Percentiles rank a stretch among this genome's conserved stretches.
phyloP scores from a whole-genome alignment of 1,140 invertebrate species.

The Thaumatotibia leucotreta region DNA sequence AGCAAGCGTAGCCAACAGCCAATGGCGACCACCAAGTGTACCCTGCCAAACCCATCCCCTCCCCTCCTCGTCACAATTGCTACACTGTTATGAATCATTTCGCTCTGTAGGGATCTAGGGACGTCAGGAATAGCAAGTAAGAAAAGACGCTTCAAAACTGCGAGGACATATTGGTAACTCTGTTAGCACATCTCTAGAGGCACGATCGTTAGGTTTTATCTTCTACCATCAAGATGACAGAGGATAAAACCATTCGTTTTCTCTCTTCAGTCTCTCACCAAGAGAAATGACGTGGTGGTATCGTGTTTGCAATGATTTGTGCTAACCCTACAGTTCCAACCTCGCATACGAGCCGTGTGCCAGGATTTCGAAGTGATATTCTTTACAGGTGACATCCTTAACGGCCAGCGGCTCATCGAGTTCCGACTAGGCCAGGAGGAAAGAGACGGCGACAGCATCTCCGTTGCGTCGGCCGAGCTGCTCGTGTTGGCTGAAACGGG shows the following conservation, averaged over 20 bases:
- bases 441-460: constrained; percentile 77
- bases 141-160: background rate
- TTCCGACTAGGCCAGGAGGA: constrained; percentile 83
- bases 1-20: constrained; percentile 58
- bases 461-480: constrained; percentile 85
- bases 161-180: background rate
- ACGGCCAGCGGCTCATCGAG: constrained; percentile 90
- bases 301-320: background rate
- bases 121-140: background rate
- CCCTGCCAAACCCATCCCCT: constrained; percentile 25
- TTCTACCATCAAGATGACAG: background rate
- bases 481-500: constrained; percentile 83
- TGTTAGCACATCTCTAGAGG: too few species aligned
- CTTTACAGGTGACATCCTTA: constrained; percentile 85
- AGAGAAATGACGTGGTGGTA: background rate
- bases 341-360: background rate
- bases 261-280: too few species aligned
- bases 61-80: constrained; percentile 21
- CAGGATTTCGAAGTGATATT: constrained; percentile 19
- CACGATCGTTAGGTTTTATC: too few species aligned
- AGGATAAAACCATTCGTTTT: too few species aligned
- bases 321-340: background rate
- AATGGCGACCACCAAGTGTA: constrained; percentile 54
- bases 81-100: constrained; percentile 50
- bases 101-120: constrained; percentile 39